A percentile compares a stretch with the other conserved stretches of the same genome.
These are phyloP conservation scores for Tiliacea aurago DNA, from an alignment of 2,888 invertebrate species.

Conservation along the genomic window DNA sequence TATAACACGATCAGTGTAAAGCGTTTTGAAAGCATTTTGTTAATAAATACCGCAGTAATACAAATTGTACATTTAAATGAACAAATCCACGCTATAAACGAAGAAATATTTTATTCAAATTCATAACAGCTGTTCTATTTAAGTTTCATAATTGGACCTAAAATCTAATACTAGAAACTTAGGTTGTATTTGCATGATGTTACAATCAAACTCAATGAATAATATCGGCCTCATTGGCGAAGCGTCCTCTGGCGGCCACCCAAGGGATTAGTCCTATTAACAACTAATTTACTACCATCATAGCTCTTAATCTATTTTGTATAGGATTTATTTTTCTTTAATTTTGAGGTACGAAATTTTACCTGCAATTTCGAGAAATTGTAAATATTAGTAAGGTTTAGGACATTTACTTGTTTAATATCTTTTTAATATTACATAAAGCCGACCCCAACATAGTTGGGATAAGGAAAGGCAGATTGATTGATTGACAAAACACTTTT, in stretches of 20 bases:
- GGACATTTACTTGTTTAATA: too few relatives aligned
- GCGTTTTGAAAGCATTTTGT: not conserved
- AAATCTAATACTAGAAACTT: constrained; percentile 34
- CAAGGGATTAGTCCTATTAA: constrained; percentile 40
- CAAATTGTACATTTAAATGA: not conserved
- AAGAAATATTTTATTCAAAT: constrained; percentile 14
- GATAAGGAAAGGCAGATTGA: too few relatives aligned
- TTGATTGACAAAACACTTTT: too few relatives aligned
- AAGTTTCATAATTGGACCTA: constrained; percentile 25
- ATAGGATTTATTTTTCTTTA: constrained; percentile 20
- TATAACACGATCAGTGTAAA: not conserved
- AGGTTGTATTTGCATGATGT: constrained; percentile 35
- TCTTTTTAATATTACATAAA: not conserved
- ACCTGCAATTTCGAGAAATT: not conserved
- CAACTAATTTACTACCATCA: constrained; percentile 41
- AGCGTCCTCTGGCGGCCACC: constrained; percentile 49
- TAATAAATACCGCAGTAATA: not conserved
- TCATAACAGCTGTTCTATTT: constrained; percentile 14
- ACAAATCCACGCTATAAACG: not conserved
- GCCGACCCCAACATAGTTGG: not conserved
- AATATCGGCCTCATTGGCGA: constrained; percentile 43
- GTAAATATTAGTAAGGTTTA: constrained; percentile 1
- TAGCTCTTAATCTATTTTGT: not conserved
- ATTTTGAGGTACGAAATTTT: not conserved
- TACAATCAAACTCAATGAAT: constrained; percentile 46